Base-by-base conservation (phyloP, 2,113 vertebrate genomes). In the Zosterops japonicus region DNA sequence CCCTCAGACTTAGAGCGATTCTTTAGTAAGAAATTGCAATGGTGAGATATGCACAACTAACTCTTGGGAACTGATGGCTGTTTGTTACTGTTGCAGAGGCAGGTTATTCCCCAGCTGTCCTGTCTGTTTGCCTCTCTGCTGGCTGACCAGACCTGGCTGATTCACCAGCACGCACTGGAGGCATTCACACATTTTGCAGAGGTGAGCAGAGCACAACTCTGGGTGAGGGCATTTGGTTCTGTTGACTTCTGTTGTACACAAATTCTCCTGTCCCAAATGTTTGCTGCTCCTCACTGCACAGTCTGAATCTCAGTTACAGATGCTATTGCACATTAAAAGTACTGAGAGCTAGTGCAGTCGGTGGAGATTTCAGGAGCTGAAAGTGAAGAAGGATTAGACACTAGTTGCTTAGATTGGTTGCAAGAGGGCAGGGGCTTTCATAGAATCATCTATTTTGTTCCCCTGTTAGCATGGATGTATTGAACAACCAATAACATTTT, bases 141-240 rank as follows among this genome's bases (percentile, higher is more conserved):
- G n/a, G 94, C 97, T 59, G 97, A 98, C 71, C 90, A 87, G 46
- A 98, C 83, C 13, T 99, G 99, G 99, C 95, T 99, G 67, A 75
- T 99, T 28, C 98, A 98, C 33, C 99, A 99, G 47, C 99, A 99
- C 1, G 83, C 98, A 0, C 67, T 99, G 90, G 99, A 99, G 94
- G 98, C 98, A 1, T 99, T 99, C 93, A 98, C 98, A 39, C 96
- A 81, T 9, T 99, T 99, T 97, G 99, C 99, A 75, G 98, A 99
- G 98, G 99, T 99, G 95, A 91, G 88, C 52, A 24, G 4, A 71
- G 87, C 71, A 60, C 53, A 44, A 5, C 36, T 36, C 59, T 47
- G 42, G 24, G 5, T 55, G 28, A 49, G 4, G 50, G 29, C 1
- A 8, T 68, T 57, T 42, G 10, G 61, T 56, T 67, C 50, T 74